phyloP scores from a whole-genome alignment of 1,140 invertebrate species.

The Drosophila jambulina region DNA sequence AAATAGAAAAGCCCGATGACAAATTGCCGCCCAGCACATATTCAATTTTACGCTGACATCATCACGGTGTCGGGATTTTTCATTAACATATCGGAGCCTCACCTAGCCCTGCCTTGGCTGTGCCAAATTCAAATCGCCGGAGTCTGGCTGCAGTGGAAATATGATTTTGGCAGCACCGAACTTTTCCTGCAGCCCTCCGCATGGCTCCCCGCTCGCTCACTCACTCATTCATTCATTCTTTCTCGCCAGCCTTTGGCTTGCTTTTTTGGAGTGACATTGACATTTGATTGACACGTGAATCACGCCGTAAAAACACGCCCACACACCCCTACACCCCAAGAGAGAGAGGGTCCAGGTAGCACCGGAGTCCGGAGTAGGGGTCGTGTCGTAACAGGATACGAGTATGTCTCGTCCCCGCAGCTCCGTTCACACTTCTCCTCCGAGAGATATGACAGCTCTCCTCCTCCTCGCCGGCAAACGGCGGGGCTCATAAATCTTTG shows the following conservation, averaged over 20 bases:
- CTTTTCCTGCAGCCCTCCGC: conserved; percentile 19
- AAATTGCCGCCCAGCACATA: conserved; percentile 63
- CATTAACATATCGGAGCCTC: conserved; percentile 37
- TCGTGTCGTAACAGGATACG: conserved; percentile 59
- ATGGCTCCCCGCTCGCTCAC: background rate
- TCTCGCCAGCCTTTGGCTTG: conserved; percentile 19
- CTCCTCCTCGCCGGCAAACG: conserved; percentile 5
- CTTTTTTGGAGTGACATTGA: conserved; percentile 75
- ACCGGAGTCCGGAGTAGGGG: conserved; percentile 1
- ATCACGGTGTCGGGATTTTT: conserved; percentile 34
- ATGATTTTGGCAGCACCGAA: conserved; percentile 39
- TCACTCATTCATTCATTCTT: conserved; percentile 35
- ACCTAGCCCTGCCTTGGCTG: background rate
- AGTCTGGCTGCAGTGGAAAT: conserved; percentile 50
- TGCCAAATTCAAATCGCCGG: conserved; percentile 40
- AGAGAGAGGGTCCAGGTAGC: conserved; percentile 8
- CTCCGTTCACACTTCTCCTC: conserved; percentile 16
- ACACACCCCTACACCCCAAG: conserved; percentile 2
- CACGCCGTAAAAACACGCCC: conserved; percentile 67
- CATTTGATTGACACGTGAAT: conserved; percentile 84
- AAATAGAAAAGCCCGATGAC: conserved; percentile 58
- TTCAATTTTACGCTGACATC: conserved; percentile 64
- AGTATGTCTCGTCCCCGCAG: conserved; percentile 15
- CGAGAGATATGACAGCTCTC: conserved; percentile 39
- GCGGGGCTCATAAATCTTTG: conserved; percentile 44